phyloP scores from a whole-genome alignment of 1,140 invertebrate genomes.

The Drosophila gunungcola region DNA sequence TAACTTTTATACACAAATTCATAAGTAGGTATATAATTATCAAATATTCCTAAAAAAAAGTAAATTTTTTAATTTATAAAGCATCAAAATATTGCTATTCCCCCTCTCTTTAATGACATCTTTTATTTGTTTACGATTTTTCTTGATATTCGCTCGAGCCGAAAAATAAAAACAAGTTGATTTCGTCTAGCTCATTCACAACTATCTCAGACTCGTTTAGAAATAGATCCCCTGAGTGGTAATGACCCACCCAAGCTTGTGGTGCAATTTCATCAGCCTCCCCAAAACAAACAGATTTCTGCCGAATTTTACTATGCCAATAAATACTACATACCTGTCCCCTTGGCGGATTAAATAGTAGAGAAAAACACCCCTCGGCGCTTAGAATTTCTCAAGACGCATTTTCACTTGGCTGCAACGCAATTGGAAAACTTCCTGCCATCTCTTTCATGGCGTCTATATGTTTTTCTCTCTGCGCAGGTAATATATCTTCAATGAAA shows the following conservation, averaged over 20 bases:
- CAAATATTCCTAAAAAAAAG: too few relatives aligned
- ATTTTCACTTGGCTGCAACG: slow-evolving; percentile 59
- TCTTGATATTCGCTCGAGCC: slow-evolving; percentile 10
- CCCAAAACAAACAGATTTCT: slow-evolving; percentile 37
- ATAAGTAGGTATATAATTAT: too few relatives aligned
- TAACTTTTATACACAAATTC: too few relatives aligned
- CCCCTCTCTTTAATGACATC: neutral
- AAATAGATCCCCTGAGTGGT: slow-evolving; percentile 38
- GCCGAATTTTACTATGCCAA: slow-evolving; percentile 12
- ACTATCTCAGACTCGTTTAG: slow-evolving; percentile 61
- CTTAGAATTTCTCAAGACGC: slow-evolving; percentile 62
- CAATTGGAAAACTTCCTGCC: slow-evolving; percentile 30
- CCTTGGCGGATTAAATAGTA: slow-evolving; percentile 2
- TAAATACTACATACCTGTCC: neutral
- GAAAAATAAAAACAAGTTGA: slow-evolving; percentile 38
- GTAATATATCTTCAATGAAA: slow-evolving; percentile 66
- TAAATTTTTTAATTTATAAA: neutral
- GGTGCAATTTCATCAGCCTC: slow-evolving; percentile 75
- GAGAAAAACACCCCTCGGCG: slow-evolving; percentile 32
- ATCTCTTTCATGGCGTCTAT: slow-evolving; percentile 3
- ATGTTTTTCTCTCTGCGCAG: slow-evolving; percentile 50
- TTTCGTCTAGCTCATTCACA: slow-evolving; percentile 62
- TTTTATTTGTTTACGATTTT: slow-evolving; percentile 18
- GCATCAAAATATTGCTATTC: neutral
- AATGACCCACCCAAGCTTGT: slow-evolving; percentile 47